Percentiles rank a stretch among this genome's conserved stretches.
Conservation (phyloP, 2,113 vertebrate genomes). For the Ariopsis seemanni region DNA sequence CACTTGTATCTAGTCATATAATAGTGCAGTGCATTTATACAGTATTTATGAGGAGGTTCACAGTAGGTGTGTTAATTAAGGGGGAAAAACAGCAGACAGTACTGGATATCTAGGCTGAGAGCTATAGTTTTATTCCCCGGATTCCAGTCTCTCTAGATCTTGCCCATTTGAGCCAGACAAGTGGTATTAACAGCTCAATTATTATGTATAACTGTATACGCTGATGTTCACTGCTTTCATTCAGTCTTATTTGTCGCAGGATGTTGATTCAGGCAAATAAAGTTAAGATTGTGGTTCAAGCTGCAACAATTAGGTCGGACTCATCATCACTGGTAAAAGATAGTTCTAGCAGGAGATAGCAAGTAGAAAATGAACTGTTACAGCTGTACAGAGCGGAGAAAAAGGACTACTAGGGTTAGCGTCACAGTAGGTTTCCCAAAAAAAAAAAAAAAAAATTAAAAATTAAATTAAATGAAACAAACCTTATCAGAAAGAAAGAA, state of each 20-base stretch:
- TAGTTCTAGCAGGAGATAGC: constrained; percentile 29
- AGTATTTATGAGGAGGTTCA: not conserved
- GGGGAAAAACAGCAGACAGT: not conserved
- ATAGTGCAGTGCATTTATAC: not conserved
- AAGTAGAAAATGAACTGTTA: constrained; percentile 5
- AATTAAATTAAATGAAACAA: not conserved
- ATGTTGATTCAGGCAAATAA: constrained; percentile 23
- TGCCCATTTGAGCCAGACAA: not conserved
- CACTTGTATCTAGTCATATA: not conserved
- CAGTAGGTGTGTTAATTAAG: constrained; percentile 21
- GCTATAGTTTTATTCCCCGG: not conserved
- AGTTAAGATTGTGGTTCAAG: constrained; percentile 33
- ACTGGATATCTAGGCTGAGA: not conserved
- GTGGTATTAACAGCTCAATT: not conserved
- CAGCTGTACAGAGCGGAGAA: constrained; percentile 37
- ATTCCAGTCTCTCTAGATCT: not conserved
- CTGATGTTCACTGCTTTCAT: not conserved
- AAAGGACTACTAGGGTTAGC: constrained; percentile 31
- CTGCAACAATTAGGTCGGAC: constrained; percentile 37
- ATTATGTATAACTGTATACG: not conserved
- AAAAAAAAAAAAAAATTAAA: constrained; percentile 6
- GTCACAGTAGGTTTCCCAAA: constrained; percentile 46
- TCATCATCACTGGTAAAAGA: not conserved
- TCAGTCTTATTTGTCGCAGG: constrained; percentile 15
- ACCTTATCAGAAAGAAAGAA: too few species aligned